Base-by-base conservation (phyloP, 35 echinoderm and acorn worm genomes). In the Apostichopus californicus region DNA sequence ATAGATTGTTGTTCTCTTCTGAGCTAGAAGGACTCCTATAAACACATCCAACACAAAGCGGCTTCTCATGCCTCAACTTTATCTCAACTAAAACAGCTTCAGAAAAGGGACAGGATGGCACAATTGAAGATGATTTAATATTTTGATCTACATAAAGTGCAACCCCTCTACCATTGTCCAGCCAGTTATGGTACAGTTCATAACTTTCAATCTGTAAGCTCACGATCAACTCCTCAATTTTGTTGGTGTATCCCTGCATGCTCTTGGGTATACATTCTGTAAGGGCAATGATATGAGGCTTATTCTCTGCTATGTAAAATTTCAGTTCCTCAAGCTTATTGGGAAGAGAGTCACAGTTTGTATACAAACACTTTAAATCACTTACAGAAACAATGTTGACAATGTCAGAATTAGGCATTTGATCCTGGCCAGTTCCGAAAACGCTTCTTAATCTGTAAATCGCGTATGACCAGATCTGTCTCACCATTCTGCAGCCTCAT, bases 141-240 rank as follows among this genome's bases (percentile, higher is more conserved):
- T 54, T 12, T 57, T 54, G 6, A 3, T 24, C 7, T 4, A 88
- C 60, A 78, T 90, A 90, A 56, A 90, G 53, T 54, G 20, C 26
- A 17, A 57, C 71, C 7, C 88, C 73, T 78, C 14, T 77, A 17
- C 88, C 12, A 9, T 46, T 54, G 5, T 90, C 88, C 23, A 90
- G n/a, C 71, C 70, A 90, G 8, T 75, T 90, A 34, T 77, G 73
- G 23, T 90, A 90, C 70, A 90, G 20, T 9, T 14, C 71, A 56
- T 77, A 90, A 13, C 54, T 23, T 1, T 90, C 52, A 57, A 90
- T 90, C 15, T 90, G 88, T 46, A 90, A 90, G 54, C 68, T 90
- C 77, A 57, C 11, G 52, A 77, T 78, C 9, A 52, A 54, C 54
- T 90, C 70, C 9, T 57, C 6, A 14, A 13, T 52, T 90, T n/a